These are phyloP conservation scores for Camponotus fellah DNA, from an alignment of 2,888 invertebrate species.

Conservation along the genomic window DNA sequence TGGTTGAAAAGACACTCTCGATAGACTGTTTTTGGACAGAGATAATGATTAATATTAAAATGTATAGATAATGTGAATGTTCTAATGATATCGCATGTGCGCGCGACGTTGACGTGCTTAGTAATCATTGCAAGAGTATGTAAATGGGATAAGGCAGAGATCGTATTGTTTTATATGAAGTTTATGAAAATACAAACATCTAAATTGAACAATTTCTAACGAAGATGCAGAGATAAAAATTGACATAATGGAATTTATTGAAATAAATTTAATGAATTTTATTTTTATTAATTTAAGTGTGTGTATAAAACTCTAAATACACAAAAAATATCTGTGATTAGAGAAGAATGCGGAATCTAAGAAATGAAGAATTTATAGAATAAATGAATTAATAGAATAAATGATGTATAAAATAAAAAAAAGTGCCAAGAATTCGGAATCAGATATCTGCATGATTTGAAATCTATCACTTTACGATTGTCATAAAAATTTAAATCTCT, in stretches of 20 bases:
- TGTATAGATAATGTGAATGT: slow-evolving; percentile 62
- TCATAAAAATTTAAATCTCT: slow-evolving; percentile 1
- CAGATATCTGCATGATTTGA: neutral
- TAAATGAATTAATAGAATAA: slow-evolving; percentile 2
- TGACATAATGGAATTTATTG: neutral
- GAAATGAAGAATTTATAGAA: neutral
- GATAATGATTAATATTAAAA: slow-evolving; percentile 68
- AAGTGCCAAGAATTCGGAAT: neutral
- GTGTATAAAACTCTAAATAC: neutral
- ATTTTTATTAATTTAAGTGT: neutral
- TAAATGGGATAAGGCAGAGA: slow-evolving; percentile 28
- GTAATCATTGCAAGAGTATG: slow-evolving; percentile 38
- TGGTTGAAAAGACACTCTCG: slow-evolving; percentile 21
- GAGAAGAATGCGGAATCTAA: neutral
- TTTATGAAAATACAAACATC: neutral
- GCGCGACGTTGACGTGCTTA: slow-evolving; percentile 52
- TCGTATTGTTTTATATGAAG: slow-evolving; percentile 3
- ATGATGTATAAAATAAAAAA: neutral
- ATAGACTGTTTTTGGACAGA: slow-evolving; percentile 49
- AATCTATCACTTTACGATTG: neutral
- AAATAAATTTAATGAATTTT: neutral
- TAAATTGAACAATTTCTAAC: neutral
- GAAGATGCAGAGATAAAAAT: neutral
- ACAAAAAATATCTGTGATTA: neutral
- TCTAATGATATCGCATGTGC: slow-evolving; percentile 57